phyloP scores from a whole-genome alignment of 2,797 vertebrate species.

The Enteromius fasciolatus region DNA sequence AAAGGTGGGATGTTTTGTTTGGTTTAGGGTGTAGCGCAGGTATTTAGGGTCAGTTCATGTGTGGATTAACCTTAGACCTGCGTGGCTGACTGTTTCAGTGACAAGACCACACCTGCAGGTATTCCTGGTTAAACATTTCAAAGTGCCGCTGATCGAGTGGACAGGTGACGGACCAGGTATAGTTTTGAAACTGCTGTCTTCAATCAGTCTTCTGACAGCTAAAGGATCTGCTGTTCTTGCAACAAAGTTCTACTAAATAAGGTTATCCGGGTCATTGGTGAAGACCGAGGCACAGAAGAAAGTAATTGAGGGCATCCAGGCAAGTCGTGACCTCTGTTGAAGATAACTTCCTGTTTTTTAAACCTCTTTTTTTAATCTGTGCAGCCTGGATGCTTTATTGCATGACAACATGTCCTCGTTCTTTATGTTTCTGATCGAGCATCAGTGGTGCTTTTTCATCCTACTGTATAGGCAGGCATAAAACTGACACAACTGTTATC shows the following conservation, averaged over 20 bases:
- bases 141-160: slow-evolving; percentile 29
- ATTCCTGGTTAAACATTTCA: slow-evolving; percentile 38
- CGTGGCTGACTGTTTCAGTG: slow-evolving; percentile 11
- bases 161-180: slow-evolving; percentile 3
- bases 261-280: background rate
- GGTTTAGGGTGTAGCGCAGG: slow-evolving; percentile 10
- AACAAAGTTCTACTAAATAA: background rate
- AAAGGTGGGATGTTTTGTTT: slow-evolving; percentile 34
- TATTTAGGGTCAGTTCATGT: slow-evolving; percentile 35
- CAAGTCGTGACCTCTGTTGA: background rate
- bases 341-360: background rate
- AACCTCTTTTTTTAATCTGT: background rate
- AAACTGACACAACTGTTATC: background rate
- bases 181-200: background rate
- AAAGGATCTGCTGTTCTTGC: background rate
- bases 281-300: background rate
- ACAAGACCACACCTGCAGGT: slow-evolving; percentile 35
- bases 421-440: background rate
- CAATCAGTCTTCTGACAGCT: background rate
- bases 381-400: background rate
- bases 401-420: background rate
- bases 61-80: slow-evolving; percentile 43
- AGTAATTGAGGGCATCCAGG: background rate
- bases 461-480: background rate
- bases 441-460: background rate